Evolutionary conservation across 2,113 vertebrate genomes (phyloP).

Genomic region (Labeo rohita): DNA sequence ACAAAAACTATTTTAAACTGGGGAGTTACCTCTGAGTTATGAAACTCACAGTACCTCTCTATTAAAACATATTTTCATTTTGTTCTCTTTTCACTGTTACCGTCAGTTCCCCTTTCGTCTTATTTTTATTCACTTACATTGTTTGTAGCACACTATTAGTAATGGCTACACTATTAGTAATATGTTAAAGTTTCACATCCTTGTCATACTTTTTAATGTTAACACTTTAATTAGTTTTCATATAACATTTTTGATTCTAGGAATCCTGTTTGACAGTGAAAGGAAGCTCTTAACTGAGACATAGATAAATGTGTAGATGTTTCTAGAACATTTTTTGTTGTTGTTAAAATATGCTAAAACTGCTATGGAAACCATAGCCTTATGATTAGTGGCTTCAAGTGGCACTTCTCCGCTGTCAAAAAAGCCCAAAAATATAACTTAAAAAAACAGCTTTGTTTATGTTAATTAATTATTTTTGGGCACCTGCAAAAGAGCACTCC

Average conservation of each 20-base stretch:
- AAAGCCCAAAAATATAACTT: not conserved
- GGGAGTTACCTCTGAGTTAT: not conserved
- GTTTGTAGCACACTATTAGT: not conserved
- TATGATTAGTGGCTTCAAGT: not conserved
- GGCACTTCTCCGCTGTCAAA: not conserved
- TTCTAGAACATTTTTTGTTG: not conserved
- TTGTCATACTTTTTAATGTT: not conserved
- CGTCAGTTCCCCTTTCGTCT: not conserved
- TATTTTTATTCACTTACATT: not conserved
- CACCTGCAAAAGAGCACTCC: slow-evolving; percentile 14
- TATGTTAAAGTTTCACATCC: slow-evolving; percentile 5
- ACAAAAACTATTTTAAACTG: not conserved
- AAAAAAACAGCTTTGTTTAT: not conserved
- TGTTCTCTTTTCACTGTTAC: not conserved
- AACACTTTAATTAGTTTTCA: not conserved
- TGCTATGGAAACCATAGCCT: not conserved
- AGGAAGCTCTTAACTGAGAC: not conserved
- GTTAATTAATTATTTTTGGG: not conserved
- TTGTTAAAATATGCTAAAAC: not conserved
- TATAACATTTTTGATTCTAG: not conserved
- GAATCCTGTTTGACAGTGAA: not conserved
- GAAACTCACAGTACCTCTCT: not conserved
- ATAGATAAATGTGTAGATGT: not conserved
- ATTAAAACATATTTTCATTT: not conserved
- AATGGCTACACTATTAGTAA: not conserved